A percentile compares a stretch with the other conserved stretches of the same genome.
phyloP scores from a whole-genome alignment of 2,888 invertebrate species.

The Apamea epomidion region DNA sequence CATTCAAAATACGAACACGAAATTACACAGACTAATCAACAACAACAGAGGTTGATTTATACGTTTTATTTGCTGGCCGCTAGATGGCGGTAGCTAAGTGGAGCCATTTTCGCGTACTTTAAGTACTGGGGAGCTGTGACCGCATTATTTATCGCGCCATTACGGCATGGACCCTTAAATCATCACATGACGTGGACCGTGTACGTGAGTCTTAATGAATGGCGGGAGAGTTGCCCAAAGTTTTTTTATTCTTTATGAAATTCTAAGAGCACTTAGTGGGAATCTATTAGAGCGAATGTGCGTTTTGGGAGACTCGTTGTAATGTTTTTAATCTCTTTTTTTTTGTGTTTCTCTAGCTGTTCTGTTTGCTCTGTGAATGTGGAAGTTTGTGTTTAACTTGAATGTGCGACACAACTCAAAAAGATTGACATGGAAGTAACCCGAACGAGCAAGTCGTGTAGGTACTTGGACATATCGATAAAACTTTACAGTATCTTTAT shows the following conservation, averaged over 20 bases:
- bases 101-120: conserved; percentile 85
- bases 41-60: conserved; percentile 78
- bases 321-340: conserved; percentile 47
- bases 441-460: background rate
- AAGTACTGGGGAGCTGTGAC: conserved; percentile 79
- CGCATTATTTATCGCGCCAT: conserved; percentile 90
- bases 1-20: conserved; percentile 51
- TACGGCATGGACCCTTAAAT: conserved; percentile 89
- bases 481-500: background rate
- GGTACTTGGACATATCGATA: too few relatives aligned
- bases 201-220: conserved; percentile 88
- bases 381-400: background rate
- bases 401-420: background rate
- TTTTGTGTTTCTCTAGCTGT: background rate
- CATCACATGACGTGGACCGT: conserved; percentile 87
- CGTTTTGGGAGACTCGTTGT: conserved; percentile 64
- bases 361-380: conserved; percentile 16
- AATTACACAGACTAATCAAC: conserved; percentile 76
- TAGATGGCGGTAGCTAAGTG: conserved; percentile 86
- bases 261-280: conserved; percentile 88
- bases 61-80: conserved; percentile 75
- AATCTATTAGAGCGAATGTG: conserved; percentile 84
- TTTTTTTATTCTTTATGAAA: conserved; percentile 87
- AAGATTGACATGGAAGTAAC: background rate
- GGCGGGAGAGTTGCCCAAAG: conserved; percentile 82